Conservation (phyloP, 2,888 invertebrate genomes). For the Nebria salina region DNA sequence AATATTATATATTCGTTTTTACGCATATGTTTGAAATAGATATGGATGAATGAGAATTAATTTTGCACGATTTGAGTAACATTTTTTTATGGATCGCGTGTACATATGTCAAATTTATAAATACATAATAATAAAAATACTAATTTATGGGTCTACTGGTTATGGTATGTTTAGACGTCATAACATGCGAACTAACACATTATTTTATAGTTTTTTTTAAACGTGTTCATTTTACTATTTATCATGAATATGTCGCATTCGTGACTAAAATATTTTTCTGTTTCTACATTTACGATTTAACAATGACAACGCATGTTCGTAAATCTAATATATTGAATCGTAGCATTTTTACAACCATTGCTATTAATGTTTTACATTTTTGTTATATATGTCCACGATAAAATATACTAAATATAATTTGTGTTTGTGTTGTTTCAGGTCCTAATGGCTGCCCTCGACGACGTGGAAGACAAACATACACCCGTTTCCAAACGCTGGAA, state of each 20-base stretch:
- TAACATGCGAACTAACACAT: slow-evolving; percentile 43
- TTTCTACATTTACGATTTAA: slow-evolving; percentile 16
- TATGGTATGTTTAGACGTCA: slow-evolving; percentile 27
- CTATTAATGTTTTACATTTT: not conserved
- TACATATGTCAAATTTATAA: slow-evolving; percentile 33
- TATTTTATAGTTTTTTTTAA: slow-evolving; percentile 42
- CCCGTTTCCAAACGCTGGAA: slow-evolving; percentile 97
- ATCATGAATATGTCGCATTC: slow-evolving; percentile 34
- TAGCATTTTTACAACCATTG: slow-evolving; percentile 11
- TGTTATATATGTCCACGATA: not conserved
- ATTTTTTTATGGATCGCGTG: slow-evolving; percentile 19
- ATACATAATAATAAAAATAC: slow-evolving; percentile 35
- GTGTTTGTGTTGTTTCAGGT: slow-evolving; percentile 71
- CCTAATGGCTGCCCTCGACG: slow-evolving; percentile 95
- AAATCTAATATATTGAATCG: slow-evolving; percentile 25
- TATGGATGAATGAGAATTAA: not conserved
- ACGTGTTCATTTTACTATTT: slow-evolving; percentile 41
- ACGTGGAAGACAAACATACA: slow-evolving; percentile 96
- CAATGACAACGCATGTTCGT: slow-evolving; percentile 27
- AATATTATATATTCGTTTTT: not conserved
- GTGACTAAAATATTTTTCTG: slow-evolving; percentile 26
- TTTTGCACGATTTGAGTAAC: slow-evolving; percentile 15
- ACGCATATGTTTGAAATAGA: not conserved
- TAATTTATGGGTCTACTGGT: slow-evolving; percentile 44
- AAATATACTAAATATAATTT: slow-evolving; percentile 2